Percentiles rank a stretch among this genome's conserved stretches.
These are phyloP conservation scores for Sminthurides bifidus DNA, from an alignment of 1,140 invertebrate species.

Conservation along the genomic window DNA sequence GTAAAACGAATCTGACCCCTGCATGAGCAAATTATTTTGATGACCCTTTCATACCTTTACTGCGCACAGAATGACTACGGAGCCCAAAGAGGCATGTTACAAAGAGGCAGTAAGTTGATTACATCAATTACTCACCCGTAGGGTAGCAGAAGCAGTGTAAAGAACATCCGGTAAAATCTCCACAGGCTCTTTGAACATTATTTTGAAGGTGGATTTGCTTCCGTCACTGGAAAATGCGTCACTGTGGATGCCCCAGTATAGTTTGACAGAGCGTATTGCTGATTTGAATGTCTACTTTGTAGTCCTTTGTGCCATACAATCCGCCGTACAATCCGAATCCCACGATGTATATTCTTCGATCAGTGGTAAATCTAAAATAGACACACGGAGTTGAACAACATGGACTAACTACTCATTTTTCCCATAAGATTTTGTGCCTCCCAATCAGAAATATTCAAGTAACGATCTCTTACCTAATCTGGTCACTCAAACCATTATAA, in stretches of 20 bases:
- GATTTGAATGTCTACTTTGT: conserved; percentile 65
- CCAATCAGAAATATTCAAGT: background rate
- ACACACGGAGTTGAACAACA: too few relatives aligned
- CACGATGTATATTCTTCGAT: conserved; percentile 68
- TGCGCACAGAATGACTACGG: too few relatives aligned
- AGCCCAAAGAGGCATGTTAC: too few relatives aligned
- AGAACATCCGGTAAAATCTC: conserved; percentile 66
- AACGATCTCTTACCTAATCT: conserved; percentile 50
- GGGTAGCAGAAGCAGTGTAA: conserved; percentile 69
- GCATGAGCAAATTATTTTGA: conserved; percentile 33
- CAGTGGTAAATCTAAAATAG: conserved; percentile 69
- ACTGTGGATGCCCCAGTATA: conserved; percentile 61
- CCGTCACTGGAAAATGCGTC: conserved; percentile 70
- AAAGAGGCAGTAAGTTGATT: too few relatives aligned
- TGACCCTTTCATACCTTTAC: too few relatives aligned
- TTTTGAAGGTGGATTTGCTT: conserved; percentile 63
- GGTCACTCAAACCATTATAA: conserved; percentile 72
- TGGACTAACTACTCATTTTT: too few relatives aligned
- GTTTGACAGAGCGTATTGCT: conserved; percentile 63
- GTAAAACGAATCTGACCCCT: conserved; percentile 81
- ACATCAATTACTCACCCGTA: too few relatives aligned
- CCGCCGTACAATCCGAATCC: conserved; percentile 82
- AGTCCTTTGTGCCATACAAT: conserved; percentile 68
- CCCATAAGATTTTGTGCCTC: background rate
- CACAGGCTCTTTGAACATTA: conserved; percentile 81